These are phyloP conservation scores for Agapostemon virescens DNA, from an alignment of 2,888 invertebrate species.

Conservation along the genomic window DNA sequence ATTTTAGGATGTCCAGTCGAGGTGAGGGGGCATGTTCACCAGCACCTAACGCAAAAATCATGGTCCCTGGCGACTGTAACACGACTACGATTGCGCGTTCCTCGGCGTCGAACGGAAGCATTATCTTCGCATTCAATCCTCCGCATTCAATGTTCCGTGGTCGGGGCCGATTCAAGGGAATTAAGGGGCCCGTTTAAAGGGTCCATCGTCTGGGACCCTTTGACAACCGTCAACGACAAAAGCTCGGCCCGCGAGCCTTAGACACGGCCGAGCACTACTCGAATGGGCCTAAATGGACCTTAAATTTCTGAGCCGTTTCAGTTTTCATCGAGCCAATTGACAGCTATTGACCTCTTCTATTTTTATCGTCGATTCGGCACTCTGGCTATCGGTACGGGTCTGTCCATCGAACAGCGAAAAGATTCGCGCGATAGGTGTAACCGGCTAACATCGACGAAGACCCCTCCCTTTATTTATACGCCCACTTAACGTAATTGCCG, in stretches of 20 bases:
- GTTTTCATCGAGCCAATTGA: not conserved
- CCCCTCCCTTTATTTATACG: conserved; percentile 53
- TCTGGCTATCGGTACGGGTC: not conserved
- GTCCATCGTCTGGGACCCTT: conserved; percentile 32
- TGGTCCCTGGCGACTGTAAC: not conserved
- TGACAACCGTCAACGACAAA: not conserved
- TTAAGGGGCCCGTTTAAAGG: conserved; percentile 52
- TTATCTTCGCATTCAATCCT: conserved; percentile 47
- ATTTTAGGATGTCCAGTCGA: not conserved
- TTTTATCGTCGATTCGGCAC: not conserved
- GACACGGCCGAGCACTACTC: not conserved
- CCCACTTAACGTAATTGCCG: conserved; percentile 49
- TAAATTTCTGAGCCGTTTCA: not conserved
- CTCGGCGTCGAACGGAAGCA: conserved; percentile 47
- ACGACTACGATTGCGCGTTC: not conserved
- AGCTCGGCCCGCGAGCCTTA: conserved; percentile 1
- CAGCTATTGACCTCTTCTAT: not conserved
- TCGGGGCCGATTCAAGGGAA: conserved; percentile 52
- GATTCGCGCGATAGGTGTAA: conserved; percentile 19
- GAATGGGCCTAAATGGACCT: conserved; percentile 6
- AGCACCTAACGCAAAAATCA: not conserved
- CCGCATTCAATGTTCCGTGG: conserved; percentile 48
- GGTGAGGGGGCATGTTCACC: not conserved
- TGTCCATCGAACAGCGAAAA: not conserved
- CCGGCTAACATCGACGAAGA: not conserved